Conservation (phyloP, 2,888 invertebrate species). For the Hydropsyche betteni region DNA sequence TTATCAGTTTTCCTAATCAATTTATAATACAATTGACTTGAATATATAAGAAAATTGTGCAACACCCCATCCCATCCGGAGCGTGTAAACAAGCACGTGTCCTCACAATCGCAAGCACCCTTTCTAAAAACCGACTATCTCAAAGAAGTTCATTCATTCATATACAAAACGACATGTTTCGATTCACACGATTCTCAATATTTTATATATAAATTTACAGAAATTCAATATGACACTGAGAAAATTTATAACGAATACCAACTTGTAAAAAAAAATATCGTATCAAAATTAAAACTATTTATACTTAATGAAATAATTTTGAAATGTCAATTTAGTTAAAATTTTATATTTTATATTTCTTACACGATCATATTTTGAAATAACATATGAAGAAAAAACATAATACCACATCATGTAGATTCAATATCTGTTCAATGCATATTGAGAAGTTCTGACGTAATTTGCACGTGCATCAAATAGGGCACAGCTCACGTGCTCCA, state of each 20-base stretch:
- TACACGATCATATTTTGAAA: background rate
- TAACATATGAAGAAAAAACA: background rate
- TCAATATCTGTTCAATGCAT: too few species aligned
- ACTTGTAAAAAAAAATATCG: too few species aligned
- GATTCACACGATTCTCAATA: background rate
- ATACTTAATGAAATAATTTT: background rate
- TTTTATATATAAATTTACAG: background rate
- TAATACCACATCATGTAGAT: too few species aligned
- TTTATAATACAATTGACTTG: too few species aligned
- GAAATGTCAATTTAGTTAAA: too few species aligned
- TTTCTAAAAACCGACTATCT: conserved; percentile 25
- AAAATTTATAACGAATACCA: too few species aligned
- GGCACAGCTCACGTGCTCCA: conserved; percentile 46
- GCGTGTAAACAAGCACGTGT: conserved; percentile 46
- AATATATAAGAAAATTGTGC: too few species aligned
- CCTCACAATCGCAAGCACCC: conserved; percentile 1
- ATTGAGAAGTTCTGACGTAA: background rate
- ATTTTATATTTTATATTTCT: too few species aligned
- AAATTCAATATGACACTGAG: background rate
- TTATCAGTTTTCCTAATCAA: too few species aligned
- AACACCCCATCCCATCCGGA: background rate
- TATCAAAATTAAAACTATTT: background rate
- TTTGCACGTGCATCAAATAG: conserved; percentile 47
- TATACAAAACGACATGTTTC: background rate
- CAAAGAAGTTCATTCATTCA: conserved; percentile 39